Base-by-base conservation (phyloP, 2,113 vertebrate genomes). In the Polypterus bichir region DNA sequence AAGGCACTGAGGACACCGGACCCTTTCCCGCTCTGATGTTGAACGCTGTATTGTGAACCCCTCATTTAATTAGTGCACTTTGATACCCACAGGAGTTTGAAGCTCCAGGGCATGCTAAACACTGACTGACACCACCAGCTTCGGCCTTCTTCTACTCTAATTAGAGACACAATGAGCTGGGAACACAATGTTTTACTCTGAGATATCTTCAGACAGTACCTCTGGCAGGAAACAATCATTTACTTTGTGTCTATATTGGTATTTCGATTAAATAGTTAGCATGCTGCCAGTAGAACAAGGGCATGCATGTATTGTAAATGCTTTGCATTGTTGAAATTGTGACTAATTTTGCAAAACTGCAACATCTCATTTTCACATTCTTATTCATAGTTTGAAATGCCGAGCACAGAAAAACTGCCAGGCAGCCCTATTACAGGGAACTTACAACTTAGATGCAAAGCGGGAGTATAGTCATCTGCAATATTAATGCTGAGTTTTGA, bases 61-160 rank as follows among this genome's bases (percentile, higher is more conserved):
- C 88, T 89, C 92, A 91, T 98, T 97, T 97, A 97, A 98, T 97
- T 97, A 97, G 93, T 90, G 84, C 89, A 93, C 95, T 97, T 97
- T 97, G 94, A 97, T 98, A 95, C 95, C 93, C 93, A 91, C 88
- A 94, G 95, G 94, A 97, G 89, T 89, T 90, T 89, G 86, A 88
- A 90, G 93, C 91, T 96, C 91, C 85, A 73, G 93, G 94, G 91
- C 92, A 96, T 93, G 91, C 91, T 92, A 92, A 97, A 97, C 90
- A 92, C 87, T 91, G 93, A 92, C 93, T 94, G 94, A 94, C 93
- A 94, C 89, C 85, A 83, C 85, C 80, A 89, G 91, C 88, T 86
- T 89, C 91, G 86, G 86, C 86, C 87, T 88, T 86, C 83, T 92
- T 94, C 91, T 89, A 90, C 85, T 90, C 91, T 89, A 90, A 90